Conservation (phyloP, 2,888 invertebrate species). For the Polyploca ridens region DNA sequence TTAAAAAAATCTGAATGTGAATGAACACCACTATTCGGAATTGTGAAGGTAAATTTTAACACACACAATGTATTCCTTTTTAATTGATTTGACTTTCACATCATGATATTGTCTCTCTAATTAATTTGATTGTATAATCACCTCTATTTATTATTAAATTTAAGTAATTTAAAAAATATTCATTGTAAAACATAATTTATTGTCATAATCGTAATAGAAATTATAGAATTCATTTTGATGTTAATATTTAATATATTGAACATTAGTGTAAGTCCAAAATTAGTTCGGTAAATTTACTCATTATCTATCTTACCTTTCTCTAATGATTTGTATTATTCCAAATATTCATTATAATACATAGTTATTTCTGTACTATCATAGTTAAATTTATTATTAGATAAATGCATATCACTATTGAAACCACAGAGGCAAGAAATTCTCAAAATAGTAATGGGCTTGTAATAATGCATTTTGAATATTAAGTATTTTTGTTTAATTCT, state of each 20-base stretch:
- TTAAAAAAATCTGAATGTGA: constrained; percentile 19
- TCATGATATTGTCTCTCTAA: constrained; percentile 81
- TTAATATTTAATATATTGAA: constrained; percentile 78
- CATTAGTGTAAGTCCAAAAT: constrained; percentile 78
- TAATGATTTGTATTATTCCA: constrained; percentile 72
- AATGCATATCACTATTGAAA: constrained; percentile 78
- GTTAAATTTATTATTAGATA: constrained; percentile 77
- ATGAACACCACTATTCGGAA: constrained; percentile 21
- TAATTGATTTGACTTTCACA: constrained; percentile 64
- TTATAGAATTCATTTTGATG: constrained; percentile 82
- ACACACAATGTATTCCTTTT: constrained; percentile 46
- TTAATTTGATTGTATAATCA: constrained; percentile 78
- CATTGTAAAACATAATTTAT: constrained; percentile 79
- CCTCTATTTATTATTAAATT: constrained; percentile 81
- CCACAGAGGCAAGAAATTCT: constrained; percentile 63
- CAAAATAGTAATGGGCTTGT: constrained; percentile 63
- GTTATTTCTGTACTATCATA: constrained; percentile 70
- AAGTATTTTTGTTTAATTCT: constrained; percentile 66
- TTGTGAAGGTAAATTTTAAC: constrained; percentile 17
- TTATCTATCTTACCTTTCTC: constrained; percentile 54
- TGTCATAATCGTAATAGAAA: constrained; percentile 78
- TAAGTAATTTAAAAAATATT: constrained; percentile 78
- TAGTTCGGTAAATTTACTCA: constrained; percentile 73
- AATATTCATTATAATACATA: constrained; percentile 53
- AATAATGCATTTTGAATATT: constrained; percentile 74